Evolutionary conservation across 2,888 invertebrate species (phyloP), one percentile per base, ranked within the genome.

Genomic region (Mythimna ferrago): DNA sequence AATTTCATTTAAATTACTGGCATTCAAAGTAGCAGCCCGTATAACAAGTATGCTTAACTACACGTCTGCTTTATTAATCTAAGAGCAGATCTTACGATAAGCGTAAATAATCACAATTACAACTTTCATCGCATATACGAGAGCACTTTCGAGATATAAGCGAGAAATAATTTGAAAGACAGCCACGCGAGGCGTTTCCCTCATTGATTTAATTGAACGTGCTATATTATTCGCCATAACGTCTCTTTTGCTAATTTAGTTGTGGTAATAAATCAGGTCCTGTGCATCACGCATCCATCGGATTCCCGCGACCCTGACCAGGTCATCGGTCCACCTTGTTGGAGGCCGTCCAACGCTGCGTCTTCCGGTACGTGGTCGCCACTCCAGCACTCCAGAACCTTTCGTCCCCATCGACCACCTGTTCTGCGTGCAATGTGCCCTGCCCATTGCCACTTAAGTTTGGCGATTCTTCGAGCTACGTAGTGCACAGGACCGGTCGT

Each of bases 101-200:
- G 78, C 73, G 70, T 79, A 73, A 85, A 77, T 76, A 80, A 80
- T 70, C 71, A 80, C 71, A 81, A 81, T 79, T 73, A 73, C 66
- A 65, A 80, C 79, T 83, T 85, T 83, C 76, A 81, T 78, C 71
- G 64, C 78, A 74, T 66, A 66, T 70, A 68, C 16, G 61, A 78
- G 62, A 75, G 57, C 58, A 74, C 76, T 82, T 83, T 85, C 78
- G 62, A 77, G 66, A 71, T 62, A 65, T 71, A 73, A 83, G 58
- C 63, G 65, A 73, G 67, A 82, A 64, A 66, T 78, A 76, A 73
- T 73, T 72, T 69, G 62, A 69, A 58, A 65, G 71, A 83, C 75
- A 66, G 65, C 54, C 72, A 77, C 69, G 72, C 65, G 68, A 66
- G 54, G n/a, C 60, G 64, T 77, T 83, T 83, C 76, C 70, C 75